These are phyloP conservation scores for Zygothrica quintamaculata DNA, from an alignment of 2,888 invertebrate genomes.

Conservation along the genomic window DNA sequence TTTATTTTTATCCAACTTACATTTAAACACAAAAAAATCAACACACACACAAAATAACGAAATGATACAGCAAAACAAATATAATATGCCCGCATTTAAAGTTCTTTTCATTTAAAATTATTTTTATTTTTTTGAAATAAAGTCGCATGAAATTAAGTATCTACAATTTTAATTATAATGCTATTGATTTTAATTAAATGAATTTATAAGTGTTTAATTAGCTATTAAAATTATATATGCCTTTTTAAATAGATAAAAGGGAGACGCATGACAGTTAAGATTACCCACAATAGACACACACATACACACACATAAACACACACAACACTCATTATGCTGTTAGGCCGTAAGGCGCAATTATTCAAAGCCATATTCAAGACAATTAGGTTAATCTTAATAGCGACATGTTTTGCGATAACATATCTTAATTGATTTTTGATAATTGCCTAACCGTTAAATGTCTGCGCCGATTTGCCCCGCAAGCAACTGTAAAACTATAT, in stretches of 20 bases:
- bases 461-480: slow-evolving; percentile 34
- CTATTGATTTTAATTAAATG: no score
- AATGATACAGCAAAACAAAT: neutral
- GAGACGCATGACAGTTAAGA: no score
- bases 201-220: no score
- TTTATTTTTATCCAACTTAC: slow-evolving; percentile 17
- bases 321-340: neutral
- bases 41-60: neutral
- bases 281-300: neutral
- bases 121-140: no score
- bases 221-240: no score
- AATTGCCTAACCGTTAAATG: slow-evolving; percentile 56
- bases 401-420: slow-evolving; percentile 60
- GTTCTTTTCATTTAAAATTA: no score
- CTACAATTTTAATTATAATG: no score
- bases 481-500: slow-evolving; percentile 40
- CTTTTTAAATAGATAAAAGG: no score
- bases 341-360: slow-evolving; percentile 40
- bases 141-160: no score
- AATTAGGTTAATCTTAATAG: slow-evolving; percentile 71
- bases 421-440: slow-evolving; percentile 79
- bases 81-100: no score
- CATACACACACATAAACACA: slow-evolving; percentile 3
- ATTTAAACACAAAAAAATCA: neutral
- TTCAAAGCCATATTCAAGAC: slow-evolving; percentile 54